Conservation (phyloP, 2,113 vertebrate species). For the Cheilinus undulatus region DNA sequence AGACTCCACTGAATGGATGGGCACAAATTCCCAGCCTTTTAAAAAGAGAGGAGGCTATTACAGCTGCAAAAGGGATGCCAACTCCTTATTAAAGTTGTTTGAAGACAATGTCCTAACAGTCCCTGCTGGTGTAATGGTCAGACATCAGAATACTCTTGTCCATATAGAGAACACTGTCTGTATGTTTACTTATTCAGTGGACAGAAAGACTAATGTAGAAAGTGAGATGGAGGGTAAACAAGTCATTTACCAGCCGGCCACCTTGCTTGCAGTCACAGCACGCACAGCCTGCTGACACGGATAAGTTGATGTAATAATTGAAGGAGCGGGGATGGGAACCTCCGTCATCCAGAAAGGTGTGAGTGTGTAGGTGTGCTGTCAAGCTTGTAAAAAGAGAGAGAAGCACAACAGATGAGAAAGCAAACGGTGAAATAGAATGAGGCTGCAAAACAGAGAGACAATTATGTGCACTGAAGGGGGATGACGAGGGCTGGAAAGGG, state of each 20-base stretch:
- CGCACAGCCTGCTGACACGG: slow-evolving; percentile 71
- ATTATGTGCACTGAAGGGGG: slow-evolving; percentile 40
- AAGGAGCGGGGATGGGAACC: slow-evolving; percentile 55
- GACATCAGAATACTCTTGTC: too few relatives aligned
- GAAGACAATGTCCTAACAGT: too few relatives aligned
- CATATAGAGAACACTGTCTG: background rate
- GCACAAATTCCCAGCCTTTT: too few relatives aligned
- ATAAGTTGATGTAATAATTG: slow-evolving; percentile 80
- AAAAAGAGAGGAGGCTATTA: too few relatives aligned
- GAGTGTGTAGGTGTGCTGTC: slow-evolving; percentile 11
- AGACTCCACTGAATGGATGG: too few relatives aligned
- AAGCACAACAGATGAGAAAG: slow-evolving; percentile 52
- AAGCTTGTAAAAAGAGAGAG: background rate
- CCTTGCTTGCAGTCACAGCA: slow-evolving; percentile 67
- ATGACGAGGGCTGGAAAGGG: slow-evolving; percentile 10
- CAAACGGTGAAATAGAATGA: slow-evolving; percentile 57
- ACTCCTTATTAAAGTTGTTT: too few relatives aligned
- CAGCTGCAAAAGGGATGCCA: too few relatives aligned
- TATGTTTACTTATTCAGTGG: slow-evolving; percentile 10
- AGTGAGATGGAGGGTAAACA: slow-evolving; percentile 36
- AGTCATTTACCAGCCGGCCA: slow-evolving; percentile 67
- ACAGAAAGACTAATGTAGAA: slow-evolving; percentile 28
- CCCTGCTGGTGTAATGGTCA: too few relatives aligned
- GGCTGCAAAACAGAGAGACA: slow-evolving; percentile 54
- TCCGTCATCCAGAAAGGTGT: slow-evolving; percentile 45